Evolutionary conservation across 2,888 invertebrate genomes (phyloP).

Genomic region (Athrips mouffetella): DNA sequence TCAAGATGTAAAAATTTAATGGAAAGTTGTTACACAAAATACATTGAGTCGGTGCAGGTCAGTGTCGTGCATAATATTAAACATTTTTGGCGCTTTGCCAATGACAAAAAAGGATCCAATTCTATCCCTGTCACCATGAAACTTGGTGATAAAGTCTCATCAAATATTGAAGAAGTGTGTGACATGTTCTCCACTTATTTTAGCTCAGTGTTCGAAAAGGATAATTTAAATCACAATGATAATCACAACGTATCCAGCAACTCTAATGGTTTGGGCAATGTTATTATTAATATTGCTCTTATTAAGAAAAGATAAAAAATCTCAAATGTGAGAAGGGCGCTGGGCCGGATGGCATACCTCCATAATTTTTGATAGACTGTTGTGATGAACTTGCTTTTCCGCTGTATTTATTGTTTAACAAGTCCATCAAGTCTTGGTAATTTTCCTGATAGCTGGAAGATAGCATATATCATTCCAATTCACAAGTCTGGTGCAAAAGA

Average conservation of each 20-base stretch:
- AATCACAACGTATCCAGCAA: background rate
- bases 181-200: conserved; percentile 5
- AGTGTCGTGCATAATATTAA: background rate
- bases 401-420: conserved; percentile 5
- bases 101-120: conserved; percentile 1
- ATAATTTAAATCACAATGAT: background rate
- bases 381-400: background rate
- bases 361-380: conserved; percentile 2
- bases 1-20: background rate
- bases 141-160: background rate
- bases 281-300: background rate
- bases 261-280: background rate
- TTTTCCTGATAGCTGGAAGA: conserved; percentile 13
- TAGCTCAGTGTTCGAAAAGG: conserved; percentile 4
- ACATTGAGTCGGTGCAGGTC: background rate
- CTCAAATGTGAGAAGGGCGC: conserved; percentile 3
- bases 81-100: conserved; percentile 8
- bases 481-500: conserved; percentile 12
- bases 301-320: background rate
- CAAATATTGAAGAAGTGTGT: background rate
- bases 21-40: background rate
- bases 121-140: conserved; percentile 6
- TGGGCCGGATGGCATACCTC: conserved; percentile 13
- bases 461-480: conserved; percentile 16
- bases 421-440: conserved; percentile 1